Conservation (phyloP, 2,888 invertebrate species). For the Ommatoiulus sabulosus region DNA sequence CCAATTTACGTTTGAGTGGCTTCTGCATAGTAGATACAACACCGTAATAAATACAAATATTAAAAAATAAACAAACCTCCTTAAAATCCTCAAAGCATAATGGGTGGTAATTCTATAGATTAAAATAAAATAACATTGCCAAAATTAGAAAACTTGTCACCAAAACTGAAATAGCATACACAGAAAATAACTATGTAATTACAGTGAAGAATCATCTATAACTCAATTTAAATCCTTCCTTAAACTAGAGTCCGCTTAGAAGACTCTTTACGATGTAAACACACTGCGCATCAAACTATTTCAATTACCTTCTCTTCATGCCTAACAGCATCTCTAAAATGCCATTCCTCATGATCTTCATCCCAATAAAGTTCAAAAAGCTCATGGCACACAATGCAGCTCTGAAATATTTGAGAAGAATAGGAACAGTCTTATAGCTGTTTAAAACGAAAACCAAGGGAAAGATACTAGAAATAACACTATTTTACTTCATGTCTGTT, state of each 20-base stretch:
- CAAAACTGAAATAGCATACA: no score
- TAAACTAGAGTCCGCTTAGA: no score
- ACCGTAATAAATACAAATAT: no score
- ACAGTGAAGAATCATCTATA: no score
- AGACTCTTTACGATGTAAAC: background rate
- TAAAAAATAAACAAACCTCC: background rate
- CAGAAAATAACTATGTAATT: no score
- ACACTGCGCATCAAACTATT: background rate
- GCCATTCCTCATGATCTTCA: constrained; percentile 98
- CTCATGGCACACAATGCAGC: constrained; percentile 92
- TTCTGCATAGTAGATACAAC: no score
- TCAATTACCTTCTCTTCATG: constrained; percentile 75
- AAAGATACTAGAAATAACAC: background rate
- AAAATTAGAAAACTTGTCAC: background rate
- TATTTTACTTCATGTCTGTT: constrained; percentile 13
- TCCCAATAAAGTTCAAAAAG: constrained; percentile 95
- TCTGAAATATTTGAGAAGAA: constrained; percentile 54
- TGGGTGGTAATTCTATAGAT: constrained; percentile 82
- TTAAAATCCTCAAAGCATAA: constrained; percentile 85
- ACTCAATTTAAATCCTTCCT: no score
- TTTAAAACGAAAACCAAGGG: constrained; percentile 17
- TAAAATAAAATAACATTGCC: constrained; percentile 52
- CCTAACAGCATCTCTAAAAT: constrained; percentile 80
- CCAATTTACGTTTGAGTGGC: no score
- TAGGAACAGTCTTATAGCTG: constrained; percentile 52